Conservation (phyloP, 2,888 invertebrate genomes). For the Eurytoma adleriae region DNA sequence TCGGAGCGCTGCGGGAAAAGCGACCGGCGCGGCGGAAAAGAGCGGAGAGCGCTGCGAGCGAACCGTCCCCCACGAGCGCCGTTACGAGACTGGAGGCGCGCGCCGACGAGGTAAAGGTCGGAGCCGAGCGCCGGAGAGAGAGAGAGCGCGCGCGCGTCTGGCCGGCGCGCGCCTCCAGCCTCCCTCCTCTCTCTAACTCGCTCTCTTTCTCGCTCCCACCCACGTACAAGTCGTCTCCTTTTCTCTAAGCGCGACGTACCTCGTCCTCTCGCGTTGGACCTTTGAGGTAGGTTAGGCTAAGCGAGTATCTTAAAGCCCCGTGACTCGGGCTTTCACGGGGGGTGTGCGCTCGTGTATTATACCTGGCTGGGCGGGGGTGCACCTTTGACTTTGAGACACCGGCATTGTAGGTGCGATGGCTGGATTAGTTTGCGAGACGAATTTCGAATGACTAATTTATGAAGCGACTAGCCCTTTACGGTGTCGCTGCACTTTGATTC, state of each 20-base stretch:
- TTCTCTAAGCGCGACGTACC: not conserved
- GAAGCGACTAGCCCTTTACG: not conserved
- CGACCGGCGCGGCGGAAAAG: not conserved
- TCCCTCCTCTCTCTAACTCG: not conserved
- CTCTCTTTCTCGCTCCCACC: not conserved
- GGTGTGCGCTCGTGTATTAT: too few species aligned
- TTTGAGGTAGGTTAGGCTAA: too few species aligned
- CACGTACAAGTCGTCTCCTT: not conserved
- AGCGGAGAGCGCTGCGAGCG: constrained; percentile 6
- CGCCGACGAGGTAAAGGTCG: constrained; percentile 26
- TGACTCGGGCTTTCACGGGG: not conserved
- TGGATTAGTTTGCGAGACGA: constrained; percentile 21
- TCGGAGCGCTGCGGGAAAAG: not conserved
- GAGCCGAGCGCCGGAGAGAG: constrained; percentile 18
- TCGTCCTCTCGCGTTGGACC: not conserved
- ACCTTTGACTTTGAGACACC: constrained; percentile 11
- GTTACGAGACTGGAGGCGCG: constrained; percentile 61
- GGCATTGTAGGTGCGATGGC: not conserved
- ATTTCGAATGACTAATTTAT: constrained; percentile 16
- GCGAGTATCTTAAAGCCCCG: too few species aligned
- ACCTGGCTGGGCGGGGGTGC: too few species aligned
- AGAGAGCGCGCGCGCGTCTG: constrained; percentile 36
- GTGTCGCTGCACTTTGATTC: too few species aligned
- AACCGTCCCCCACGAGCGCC: constrained; percentile 56
- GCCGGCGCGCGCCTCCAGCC: constrained; percentile 20